Base-by-base conservation (phyloP, 1,140 invertebrate species). In the Solenopsis fugax region DNA sequence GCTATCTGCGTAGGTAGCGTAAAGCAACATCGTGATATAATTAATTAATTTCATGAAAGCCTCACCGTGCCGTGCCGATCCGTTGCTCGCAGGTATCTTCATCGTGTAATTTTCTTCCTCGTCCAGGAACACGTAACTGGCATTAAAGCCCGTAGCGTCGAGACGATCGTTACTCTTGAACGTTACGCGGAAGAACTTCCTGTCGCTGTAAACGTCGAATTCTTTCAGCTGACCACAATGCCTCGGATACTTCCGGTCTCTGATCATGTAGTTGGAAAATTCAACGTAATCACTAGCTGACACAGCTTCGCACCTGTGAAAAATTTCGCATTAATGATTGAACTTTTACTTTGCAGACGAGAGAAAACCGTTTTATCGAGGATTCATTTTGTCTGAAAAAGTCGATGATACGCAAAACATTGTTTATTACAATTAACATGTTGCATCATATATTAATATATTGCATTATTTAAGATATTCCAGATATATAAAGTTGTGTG, bases 201-300 rank as follows among this genome's bases (percentile, higher is more conserved):
- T 96, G 92, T 99, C 98, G 16, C 98, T 99, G 87, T 97, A 97
- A 54, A 99, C 97, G 90, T 97, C 96, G 92, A 98, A 97, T 90
- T 97, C 97, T 88, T 97, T 97, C 93, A 97, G 95, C 91, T 97
- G 97, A 12, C 98, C 98, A 94, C 99, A 99, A 93, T 98, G 97
- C 92, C 98, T 96, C 24, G 96, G 96, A 94, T 98, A 98, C 94
- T 98, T 98, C 90, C 97, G 96, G 95, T 99, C 98, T 60, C 96
- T 95, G 80, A 97, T 97, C 96, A 98, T 97, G 92, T 97, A 99
- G 95, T 99, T 99, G 18, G 98, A 99, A 94, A 99, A 99, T 94
- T 99, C 98, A 50, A 99, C 97, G 94, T 97, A 99, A 94, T 99
- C 98, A 92, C 98, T 99, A 4, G 98, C 97, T 13, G 98, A 98